Evolutionary conservation across 2,113 vertebrate species (phyloP), one percentile per base, ranked within the genome.

Genomic region (Emydura subglobosa): DNA sequence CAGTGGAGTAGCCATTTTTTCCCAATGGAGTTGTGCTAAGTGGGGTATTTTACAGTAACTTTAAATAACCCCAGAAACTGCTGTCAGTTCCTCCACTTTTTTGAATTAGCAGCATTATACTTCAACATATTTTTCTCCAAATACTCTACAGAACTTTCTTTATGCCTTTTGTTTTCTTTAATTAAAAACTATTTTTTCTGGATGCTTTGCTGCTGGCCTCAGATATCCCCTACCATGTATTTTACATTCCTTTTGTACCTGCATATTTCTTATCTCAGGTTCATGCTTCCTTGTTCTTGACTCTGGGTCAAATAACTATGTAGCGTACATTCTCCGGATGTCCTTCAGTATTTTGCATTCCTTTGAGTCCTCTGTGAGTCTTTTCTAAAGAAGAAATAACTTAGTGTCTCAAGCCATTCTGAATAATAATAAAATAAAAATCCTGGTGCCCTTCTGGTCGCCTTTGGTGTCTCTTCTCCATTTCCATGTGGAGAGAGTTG

Each of bases 281-380:
- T 94, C 74, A 82, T 91, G 90, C 47, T 83, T 50, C 53, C 49
- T 87, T 49, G 44, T 92, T 12, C 86, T 89, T 89, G 68, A 93
- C 81, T 83, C 47, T 72, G 85, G 89, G 92, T 97, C 68, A 92
- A 88, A 74, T 11, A 55, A 61, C 31, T 42, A 94, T 44, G 2
- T 82, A 80, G 95, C 34, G 76, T 84, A 86, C 90, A 61, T 89
- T 95, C 94, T 90, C 79, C 68, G 53, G 0, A 61, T 39, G 90
- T 55, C n/a, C 61, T 91, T 84, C 61, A 86, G 65, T 68, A 83
- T 79, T 97, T 94, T 95, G 39, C 91, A 92, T 95, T 95, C 89
- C 81, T 83, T 80, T 95, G 29, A 87, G 61, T 57, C n/a, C 4
- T 85, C 53, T 54, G 24, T 34, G 65, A 57, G 44, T n/a, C 61